Evolutionary conservation across 2,113 vertebrate genomes (phyloP), one percentile per base, ranked within the genome.

Genomic region (zebrafish (Danio rerio)): DNA sequence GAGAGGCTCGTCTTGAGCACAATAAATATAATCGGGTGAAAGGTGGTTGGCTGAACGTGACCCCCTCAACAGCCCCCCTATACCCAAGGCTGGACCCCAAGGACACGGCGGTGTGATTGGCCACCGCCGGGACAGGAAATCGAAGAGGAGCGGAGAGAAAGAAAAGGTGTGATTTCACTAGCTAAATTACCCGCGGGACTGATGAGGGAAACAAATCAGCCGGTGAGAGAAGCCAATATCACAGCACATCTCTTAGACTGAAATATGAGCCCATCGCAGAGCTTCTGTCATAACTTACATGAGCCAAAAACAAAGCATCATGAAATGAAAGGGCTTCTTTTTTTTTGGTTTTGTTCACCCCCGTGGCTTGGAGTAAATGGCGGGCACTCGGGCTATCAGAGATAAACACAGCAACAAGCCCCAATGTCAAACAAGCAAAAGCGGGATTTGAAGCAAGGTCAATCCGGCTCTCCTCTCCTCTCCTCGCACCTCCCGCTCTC

Each of bases 121-220:
- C 81, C 81, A 85, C 81, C 84, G 56, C 61, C 43, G 84, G 75
- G 86, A 87, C 86, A 87, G 86, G 86, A 87, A 87, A 87, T 87
- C 86, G 86, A 87, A 87, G 79, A 80, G 52, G 81, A 87, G 84
- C 75, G 56, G 50, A 74, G 81, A 83, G 81, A 56, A 85, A 87
- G 84, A 87, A 87, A 86, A 87, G 86, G 86, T 87, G 86, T 83
- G 84, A 86, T 86, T 87, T 87, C 86, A 84, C 84, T 86, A 84
- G 86, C 82, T 83, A 87, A 87, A 87, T 87, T 87, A 87, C 86
- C 84, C 79, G 47, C 42, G 82, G 82, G 84, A 87, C 79, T 65
- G 79, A 87, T 70, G 76, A 82, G 79, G 76, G 82, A 80, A 82
- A 78, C 52, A 74, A 45, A 77, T 53, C 52, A 66, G 77, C 31